Evolutionary conservation across 2,888 invertebrate genomes (phyloP).

Genomic region (Itoplectis maculator): DNA sequence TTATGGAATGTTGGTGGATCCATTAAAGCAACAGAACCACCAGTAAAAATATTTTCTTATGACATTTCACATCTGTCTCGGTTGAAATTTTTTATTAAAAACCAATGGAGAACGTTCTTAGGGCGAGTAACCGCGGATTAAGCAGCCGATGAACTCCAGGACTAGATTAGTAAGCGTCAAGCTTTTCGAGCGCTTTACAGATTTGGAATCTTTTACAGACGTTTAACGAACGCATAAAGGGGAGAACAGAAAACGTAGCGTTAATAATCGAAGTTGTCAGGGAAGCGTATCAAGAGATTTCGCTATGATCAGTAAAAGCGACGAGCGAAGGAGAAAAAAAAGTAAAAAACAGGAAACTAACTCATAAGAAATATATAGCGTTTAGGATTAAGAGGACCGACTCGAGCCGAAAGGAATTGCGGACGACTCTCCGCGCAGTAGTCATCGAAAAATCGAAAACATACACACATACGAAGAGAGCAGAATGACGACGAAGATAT

Average conservation of each 20-base stretch:
- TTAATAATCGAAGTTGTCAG: slow-evolving; percentile 53
- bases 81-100: background rate
- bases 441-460: slow-evolving; percentile 46
- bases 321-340: slow-evolving; percentile 3
- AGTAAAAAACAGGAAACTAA: slow-evolving; percentile 53
- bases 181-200: slow-evolving; percentile 73
- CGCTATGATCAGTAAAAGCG: slow-evolving; percentile 26
- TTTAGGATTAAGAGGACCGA: slow-evolving; percentile 62
- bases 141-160: slow-evolving; percentile 52
- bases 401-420: slow-evolving; percentile 58
- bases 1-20: too few species aligned
- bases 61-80: too few species aligned
- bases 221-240: slow-evolving; percentile 29
- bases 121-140: slow-evolving; percentile 40
- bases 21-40: too few species aligned
- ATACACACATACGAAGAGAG: background rate
- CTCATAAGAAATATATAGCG: slow-evolving; percentile 57
- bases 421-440: slow-evolving; percentile 46
- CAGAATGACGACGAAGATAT: background rate
- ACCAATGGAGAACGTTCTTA: slow-evolving; percentile 13
- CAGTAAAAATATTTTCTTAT: too few species aligned
- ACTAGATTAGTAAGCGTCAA: slow-evolving; percentile 54
- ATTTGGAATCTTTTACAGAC: slow-evolving; percentile 70
- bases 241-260: slow-evolving; percentile 22
- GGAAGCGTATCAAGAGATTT: slow-evolving; percentile 53